Evolutionary conservation across 2,797 vertebrate species (phyloP), one percentile per base, ranked within the genome.

Genomic region (Bovichtus variegatus): DNA sequence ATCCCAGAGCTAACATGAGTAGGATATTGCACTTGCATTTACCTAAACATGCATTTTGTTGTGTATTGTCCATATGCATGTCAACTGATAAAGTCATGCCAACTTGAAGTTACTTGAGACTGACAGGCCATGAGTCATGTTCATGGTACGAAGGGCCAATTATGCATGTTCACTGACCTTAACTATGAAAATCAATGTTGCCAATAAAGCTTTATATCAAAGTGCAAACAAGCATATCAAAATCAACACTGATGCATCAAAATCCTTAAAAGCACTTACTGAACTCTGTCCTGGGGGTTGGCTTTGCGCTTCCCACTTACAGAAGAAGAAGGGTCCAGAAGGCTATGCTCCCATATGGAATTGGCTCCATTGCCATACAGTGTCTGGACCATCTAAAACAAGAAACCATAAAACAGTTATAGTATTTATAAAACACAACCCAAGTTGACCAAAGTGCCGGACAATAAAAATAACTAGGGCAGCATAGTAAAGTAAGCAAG

Each of bases 261-360:
- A 78, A 74, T 59, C 40, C 46, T 58, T 10, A 58, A 44, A 79
- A 71, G 67, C 80, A 97, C 98, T 97, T 94, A 99, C 98, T 99
- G 98, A 80, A 99, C 96, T 97, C 97, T 96, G 91, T 99, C 98
- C 91, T 99, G 98, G 0, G 97, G 97, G 88, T 96, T 97, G 59
- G 97, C 97, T 95, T 99, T 99, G 82, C 98, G 97, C 84, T 97
- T 97, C 81, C 97, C 98, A 9, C 97, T 98, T 93, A 96, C 94
- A 70, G 97, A 93, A 0, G 98, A 98, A 27, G 97, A 97, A 11
- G 98, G 98, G 85, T 99, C 98, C 90, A 99, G 94, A 91, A 99
- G 92, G 0, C 97, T 97, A 84, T 99, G 98, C 63, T 99, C 98
- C 98, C 98, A 99, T 87, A 99, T 99, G 83, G 98, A 99, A 90